Percentiles rank a stretch among this genome's conserved stretches.
Evolutionary conservation across 2,797 vertebrate genomes (phyloP).

Genomic region (Sorex maritimensis): DNA sequence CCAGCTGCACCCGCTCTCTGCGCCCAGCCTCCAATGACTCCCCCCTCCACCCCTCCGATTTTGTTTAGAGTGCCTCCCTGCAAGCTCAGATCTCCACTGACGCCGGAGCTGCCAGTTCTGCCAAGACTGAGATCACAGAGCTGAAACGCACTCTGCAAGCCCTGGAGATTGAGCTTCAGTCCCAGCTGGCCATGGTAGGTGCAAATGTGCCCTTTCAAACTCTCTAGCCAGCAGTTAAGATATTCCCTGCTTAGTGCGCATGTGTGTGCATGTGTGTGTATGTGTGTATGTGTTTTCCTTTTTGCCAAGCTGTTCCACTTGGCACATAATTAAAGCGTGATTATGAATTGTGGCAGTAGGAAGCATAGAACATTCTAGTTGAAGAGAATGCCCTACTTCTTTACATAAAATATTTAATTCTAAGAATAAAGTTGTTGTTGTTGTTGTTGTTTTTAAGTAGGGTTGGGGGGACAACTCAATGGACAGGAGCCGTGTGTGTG

Average conservation of each 20-base stretch:
- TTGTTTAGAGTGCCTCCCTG: slow-evolving; percentile 82
- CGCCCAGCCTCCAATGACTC: background rate
- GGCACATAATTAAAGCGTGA: background rate
- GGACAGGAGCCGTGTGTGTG: too few relatives aligned
- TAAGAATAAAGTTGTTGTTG: too few relatives aligned
- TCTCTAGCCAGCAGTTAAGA: background rate
- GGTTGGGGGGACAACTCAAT: too few relatives aligned
- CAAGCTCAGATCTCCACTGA: slow-evolving; percentile 85
- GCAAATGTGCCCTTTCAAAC: background rate
- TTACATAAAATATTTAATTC: background rate
- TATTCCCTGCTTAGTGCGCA: background rate
- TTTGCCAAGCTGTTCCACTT: background rate
- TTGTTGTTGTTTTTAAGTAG: too few relatives aligned
- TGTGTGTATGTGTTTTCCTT: too few relatives aligned
- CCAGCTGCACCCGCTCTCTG: background rate
- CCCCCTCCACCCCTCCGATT: background rate
- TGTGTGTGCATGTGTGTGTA: too few relatives aligned
- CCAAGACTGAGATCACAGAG: slow-evolving; percentile 86
- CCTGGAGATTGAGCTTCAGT: slow-evolving; percentile 89
- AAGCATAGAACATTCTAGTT: background rate
- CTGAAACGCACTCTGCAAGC: slow-evolving; percentile 86
- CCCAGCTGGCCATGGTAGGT: slow-evolving; percentile 87
- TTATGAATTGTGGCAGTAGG: background rate
- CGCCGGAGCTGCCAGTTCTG: slow-evolving; percentile 80
- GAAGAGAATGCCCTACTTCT: background rate